A percentile compares a stretch with the other conserved stretches of the same genome.
Conservation (phyloP, 2,888 invertebrate species). For the Ochlodes sylvanus region DNA sequence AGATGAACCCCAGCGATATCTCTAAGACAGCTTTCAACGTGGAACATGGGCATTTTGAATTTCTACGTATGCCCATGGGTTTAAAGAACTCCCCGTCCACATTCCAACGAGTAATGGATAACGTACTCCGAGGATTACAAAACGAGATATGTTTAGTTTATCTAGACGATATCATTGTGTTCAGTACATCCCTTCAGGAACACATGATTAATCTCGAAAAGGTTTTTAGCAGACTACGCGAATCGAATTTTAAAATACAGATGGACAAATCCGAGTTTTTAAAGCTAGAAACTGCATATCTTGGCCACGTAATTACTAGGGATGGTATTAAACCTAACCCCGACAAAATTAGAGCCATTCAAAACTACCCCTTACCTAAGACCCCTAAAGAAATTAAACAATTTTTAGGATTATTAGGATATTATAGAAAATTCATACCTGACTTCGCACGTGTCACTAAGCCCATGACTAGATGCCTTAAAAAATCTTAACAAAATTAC, state of each 20-base stretch:
- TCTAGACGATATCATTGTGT: constrained; percentile 51
- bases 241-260: constrained; percentile 49
- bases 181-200: constrained; percentile 50
- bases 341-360: constrained; percentile 47
- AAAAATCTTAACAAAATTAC: constrained; percentile 40
- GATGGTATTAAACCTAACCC: constrained; percentile 50
- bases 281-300: constrained; percentile 39
- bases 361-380: constrained; percentile 48
- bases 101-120: constrained; percentile 49
- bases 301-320: constrained; percentile 47
- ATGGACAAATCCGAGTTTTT: constrained; percentile 53
- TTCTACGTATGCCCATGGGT: constrained; percentile 45
- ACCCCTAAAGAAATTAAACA: constrained; percentile 47
- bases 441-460: constrained; percentile 46
- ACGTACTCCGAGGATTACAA: constrained; percentile 45
- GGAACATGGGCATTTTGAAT: constrained; percentile 44
- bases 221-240: constrained; percentile 48
- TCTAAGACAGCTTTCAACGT: constrained; percentile 43
- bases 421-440: constrained; percentile 49
- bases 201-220: constrained; percentile 49
- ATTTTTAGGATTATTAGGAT: constrained; percentile 49
- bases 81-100: constrained; percentile 48
- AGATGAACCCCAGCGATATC: constrained; percentile 42
- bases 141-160: constrained; percentile 48
- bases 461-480: constrained; percentile 37